These are phyloP conservation scores for Acholoe squamosa DNA, from an alignment of 2,888 invertebrate genomes.

Conservation along the genomic window DNA sequence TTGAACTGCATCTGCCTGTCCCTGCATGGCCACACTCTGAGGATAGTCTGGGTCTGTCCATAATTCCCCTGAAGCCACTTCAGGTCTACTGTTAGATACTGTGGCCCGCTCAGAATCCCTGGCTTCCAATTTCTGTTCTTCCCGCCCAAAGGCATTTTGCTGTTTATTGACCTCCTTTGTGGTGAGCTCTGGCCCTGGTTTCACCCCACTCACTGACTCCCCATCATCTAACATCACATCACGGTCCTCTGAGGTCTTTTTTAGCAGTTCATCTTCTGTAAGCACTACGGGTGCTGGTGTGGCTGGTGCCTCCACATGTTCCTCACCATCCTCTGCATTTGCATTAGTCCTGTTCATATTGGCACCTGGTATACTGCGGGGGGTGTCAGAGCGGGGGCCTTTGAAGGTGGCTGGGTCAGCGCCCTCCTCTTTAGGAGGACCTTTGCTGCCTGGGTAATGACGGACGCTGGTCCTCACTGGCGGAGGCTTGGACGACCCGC, in stretches of 20 bases:
- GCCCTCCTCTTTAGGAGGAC: neutral
- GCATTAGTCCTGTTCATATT: neutral
- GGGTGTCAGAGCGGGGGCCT: neutral
- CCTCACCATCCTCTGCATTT: neutral
- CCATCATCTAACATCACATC: neutral
- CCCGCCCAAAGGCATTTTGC: neutral
- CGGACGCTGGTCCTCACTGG: neutral
- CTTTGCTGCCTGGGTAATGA: neutral
- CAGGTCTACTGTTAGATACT: neutral
- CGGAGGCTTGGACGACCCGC: neutral
- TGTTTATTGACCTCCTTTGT: neutral
- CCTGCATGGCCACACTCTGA: conserved; percentile 13
- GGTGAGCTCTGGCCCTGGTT: neutral
- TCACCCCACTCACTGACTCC: neutral
- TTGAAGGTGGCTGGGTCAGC: neutral
- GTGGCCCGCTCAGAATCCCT: neutral
- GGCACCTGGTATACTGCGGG: neutral
- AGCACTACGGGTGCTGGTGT: neutral
- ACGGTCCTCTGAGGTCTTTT: neutral
- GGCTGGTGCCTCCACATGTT: neutral
- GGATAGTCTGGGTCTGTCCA: conserved; percentile 37
- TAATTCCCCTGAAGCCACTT: neutral
- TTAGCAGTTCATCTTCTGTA: neutral
- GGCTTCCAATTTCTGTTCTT: neutral
- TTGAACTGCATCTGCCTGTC: neutral